Evolutionary conservation across 2,113 vertebrate species (phyloP).

Genomic region (Bucco capensis): DNA sequence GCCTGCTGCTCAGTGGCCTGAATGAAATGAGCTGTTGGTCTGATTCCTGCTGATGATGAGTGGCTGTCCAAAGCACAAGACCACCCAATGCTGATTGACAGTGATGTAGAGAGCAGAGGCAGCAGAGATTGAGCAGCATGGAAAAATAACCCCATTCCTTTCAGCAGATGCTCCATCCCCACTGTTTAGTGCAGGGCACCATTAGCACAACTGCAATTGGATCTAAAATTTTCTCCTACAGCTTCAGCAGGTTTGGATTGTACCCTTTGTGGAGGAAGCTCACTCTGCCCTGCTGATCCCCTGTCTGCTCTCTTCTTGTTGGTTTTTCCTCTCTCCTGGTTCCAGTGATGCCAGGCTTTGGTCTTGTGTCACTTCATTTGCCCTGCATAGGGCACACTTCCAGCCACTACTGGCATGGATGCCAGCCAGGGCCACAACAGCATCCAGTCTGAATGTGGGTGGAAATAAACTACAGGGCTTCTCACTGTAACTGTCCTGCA

Average conservation of each 20-base stretch:
- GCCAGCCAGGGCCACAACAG: background rate
- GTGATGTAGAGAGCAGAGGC: background rate
- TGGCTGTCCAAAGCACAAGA: background rate
- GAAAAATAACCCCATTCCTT: background rate
- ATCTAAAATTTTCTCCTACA: background rate
- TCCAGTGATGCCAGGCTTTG: background rate
- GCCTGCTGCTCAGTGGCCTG: constrained; percentile 48
- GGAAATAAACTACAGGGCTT: background rate
- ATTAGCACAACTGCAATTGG: accelerated
- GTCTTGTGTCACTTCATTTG: background rate
- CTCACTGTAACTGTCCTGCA: background rate
- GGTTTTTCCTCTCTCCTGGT: background rate
- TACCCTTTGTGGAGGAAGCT: background rate
- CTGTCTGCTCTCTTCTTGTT: background rate
- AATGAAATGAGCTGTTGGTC: constrained; percentile 16
- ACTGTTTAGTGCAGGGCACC: background rate
- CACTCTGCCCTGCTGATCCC: background rate
- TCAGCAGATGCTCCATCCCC: background rate
- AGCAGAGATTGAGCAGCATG: background rate
- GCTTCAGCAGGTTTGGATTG: background rate
- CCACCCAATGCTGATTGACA: background rate
- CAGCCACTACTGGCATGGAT: background rate
- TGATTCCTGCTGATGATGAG: background rate
- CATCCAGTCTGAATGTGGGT: background rate
- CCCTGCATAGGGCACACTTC: background rate